These are phyloP conservation scores for Gastrophryne carolinensis DNA, from an alignment of 2,797 vertebrate species.

Conservation along the genomic window DNA sequence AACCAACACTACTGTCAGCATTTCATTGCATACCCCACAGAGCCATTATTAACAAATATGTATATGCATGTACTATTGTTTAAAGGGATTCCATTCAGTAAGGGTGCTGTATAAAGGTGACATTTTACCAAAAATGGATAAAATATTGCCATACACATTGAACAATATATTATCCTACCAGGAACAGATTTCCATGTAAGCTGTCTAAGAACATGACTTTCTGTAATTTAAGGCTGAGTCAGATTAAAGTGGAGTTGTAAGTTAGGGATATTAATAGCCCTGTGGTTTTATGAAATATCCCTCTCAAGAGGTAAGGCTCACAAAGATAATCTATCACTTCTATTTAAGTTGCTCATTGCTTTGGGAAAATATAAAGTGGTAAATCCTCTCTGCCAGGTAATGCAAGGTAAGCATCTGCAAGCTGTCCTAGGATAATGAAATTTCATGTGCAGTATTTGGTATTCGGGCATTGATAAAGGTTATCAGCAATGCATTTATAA, in stretches of 20 bases:
- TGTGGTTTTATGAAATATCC: slow-evolving; percentile 20
- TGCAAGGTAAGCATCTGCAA: slow-evolving; percentile 64
- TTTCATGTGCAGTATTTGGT: slow-evolving; percentile 69
- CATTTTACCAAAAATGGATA: background rate
- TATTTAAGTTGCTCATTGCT: slow-evolving; percentile 10
- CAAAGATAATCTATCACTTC: slow-evolving; percentile 15
- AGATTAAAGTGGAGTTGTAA: slow-evolving; percentile 18
- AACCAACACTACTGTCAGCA: too few species aligned
- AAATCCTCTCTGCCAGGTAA: slow-evolving; percentile 49
- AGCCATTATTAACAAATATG: background rate
- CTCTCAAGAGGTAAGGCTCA: background rate
- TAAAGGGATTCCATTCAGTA: too few species aligned
- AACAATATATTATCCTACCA: background rate
- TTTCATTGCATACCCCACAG: background rate
- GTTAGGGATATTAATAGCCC: slow-evolving; percentile 9
- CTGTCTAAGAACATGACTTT: background rate
- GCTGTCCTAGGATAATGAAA: slow-evolving; percentile 69
- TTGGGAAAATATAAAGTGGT: slow-evolving; percentile 18
- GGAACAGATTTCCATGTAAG: slow-evolving; percentile 1
- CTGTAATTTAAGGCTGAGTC: slow-evolving; percentile 13
- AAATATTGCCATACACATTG: background rate
- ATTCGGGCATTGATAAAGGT: slow-evolving; percentile 85
- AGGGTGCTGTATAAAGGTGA: background rate
- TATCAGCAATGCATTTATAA: slow-evolving; percentile 83
- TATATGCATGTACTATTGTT: background rate